phyloP scores from a whole-genome alignment of 2,113 vertebrate species.

The Lepus europaeus region DNA sequence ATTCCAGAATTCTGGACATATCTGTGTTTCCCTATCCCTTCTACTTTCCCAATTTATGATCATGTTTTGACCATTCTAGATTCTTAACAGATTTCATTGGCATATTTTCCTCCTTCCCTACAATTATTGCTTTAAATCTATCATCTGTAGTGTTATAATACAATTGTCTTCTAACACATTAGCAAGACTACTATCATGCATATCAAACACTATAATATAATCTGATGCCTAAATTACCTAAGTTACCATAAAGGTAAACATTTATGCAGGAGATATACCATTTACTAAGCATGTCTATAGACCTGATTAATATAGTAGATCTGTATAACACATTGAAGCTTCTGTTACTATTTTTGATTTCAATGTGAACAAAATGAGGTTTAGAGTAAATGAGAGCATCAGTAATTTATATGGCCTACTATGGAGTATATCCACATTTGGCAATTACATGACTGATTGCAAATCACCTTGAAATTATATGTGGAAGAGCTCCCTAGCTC shows the following conservation, averaged over 20 bases:
- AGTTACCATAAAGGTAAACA: not conserved
- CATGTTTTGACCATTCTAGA: constrained; percentile 14
- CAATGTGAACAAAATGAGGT: not conserved
- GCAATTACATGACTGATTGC: not conserved
- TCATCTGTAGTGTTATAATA: not conserved
- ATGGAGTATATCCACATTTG: not conserved
- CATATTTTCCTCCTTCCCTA: not conserved
- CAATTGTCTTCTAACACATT: not conserved
- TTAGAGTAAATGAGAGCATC: not conserved
- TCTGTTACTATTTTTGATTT: not conserved
- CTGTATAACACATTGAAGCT: not conserved
- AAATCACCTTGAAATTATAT: not conserved
- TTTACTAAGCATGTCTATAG: not conserved
- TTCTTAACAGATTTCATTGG: not conserved
- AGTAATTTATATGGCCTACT: not conserved
- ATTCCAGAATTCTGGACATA: not conserved
- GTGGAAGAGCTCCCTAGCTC: not conserved
- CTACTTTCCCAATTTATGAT: not conserved
- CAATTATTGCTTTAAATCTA: not conserved
- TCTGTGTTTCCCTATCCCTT: not conserved
- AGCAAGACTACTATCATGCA: not conserved
- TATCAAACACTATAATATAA: not conserved
- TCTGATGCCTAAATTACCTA: not conserved
- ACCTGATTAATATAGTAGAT: not conserved
- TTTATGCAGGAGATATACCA: not conserved